Base-by-base conservation (phyloP, 2,888 invertebrate species). In the Pterobdella sp. region DNA sequence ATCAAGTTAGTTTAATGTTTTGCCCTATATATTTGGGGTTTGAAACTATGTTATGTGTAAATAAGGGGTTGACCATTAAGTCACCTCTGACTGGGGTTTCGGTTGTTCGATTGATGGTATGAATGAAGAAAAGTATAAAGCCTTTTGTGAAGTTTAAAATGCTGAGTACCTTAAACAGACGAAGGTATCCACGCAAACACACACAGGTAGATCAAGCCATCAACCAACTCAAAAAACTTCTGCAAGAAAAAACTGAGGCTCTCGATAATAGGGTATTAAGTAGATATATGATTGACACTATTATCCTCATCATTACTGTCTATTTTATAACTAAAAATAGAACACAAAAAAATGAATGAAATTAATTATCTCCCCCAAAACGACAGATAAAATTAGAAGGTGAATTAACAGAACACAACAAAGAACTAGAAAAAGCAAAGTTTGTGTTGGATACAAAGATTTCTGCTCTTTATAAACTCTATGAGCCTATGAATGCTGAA, bases 401-500 rank as follows among this genome's bases (percentile, higher is more conserved):
- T 22, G 71, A 71, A 34, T 34, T 71, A 29, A 71, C 18, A 14
- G 63, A 71, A 32, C 31, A 63, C 34, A 71, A 71, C 56, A 52
- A 71, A 63, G 56, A 71, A 32, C 36, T 71, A 22, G 52, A 60
- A 26, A 71, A 71, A 32, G 71, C 71, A 34, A 71, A 71, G 36
- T 71, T 60, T n/a, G 71, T 71, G 34, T 26, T 71, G 60, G 71
- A 71, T 37, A 56, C 56, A 18, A 71, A 71, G 37, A 71, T 71
- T 34, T 26, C 31, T 1, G 26, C 71, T 32, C 36, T 71, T 1
- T 34, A 60, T 14, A 56, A 34, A 18, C 71, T 63, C 35, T 26
- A 34, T 22, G 71, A 71, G 26, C 71, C 71, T 35, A 71, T 71
- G 71, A 71, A 60, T 32, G 34, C 71, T 2, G 71, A 71, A 37